These are phyloP conservation scores for Oscheius onirici DNA, from an alignment of 2,888 invertebrate genomes.

Conservation along the genomic window DNA sequence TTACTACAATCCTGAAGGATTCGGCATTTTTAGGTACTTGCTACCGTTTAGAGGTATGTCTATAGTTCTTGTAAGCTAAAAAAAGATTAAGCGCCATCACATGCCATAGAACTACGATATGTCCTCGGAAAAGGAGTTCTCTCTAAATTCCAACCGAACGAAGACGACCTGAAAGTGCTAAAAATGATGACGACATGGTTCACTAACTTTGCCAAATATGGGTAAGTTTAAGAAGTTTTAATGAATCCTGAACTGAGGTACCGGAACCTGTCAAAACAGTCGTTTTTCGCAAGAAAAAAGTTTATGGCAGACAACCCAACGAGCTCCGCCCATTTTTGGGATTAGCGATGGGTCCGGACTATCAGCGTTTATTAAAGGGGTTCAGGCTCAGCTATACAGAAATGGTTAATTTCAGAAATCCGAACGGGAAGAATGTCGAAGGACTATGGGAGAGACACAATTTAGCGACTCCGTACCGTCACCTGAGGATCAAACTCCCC, in stretches of 20 bases:
- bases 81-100: slow-evolving; percentile 45
- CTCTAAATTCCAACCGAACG: slow-evolving; percentile 54
- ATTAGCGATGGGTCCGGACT: no score
- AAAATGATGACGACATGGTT: slow-evolving; percentile 57
- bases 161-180: slow-evolving; percentile 51
- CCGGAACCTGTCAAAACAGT: no score
- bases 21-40: slow-evolving; percentile 48
- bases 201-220: slow-evolving; percentile 61
- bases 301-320: no score
- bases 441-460: slow-evolving; percentile 11
- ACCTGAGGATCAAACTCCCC: slow-evolving; percentile 1
- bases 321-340: no score
- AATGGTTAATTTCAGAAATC: slow-evolving; percentile 7
- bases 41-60: slow-evolving; percentile 47
- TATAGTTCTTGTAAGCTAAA: no score
- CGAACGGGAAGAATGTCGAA: slow-evolving; percentile 5
- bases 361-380: no score
- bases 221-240: no score
- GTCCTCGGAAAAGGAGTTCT: slow-evolving; percentile 57
- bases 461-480: neutral
- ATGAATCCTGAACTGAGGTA: no score
- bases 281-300: neutral
- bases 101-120: slow-evolving; percentile 56
- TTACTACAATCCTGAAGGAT: slow-evolving; percentile 48
- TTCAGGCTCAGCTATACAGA: no score